Evolutionary conservation across 2,888 invertebrate species (phyloP), one percentile per base, ranked within the genome.

Genomic region (Nebria salina): DNA sequence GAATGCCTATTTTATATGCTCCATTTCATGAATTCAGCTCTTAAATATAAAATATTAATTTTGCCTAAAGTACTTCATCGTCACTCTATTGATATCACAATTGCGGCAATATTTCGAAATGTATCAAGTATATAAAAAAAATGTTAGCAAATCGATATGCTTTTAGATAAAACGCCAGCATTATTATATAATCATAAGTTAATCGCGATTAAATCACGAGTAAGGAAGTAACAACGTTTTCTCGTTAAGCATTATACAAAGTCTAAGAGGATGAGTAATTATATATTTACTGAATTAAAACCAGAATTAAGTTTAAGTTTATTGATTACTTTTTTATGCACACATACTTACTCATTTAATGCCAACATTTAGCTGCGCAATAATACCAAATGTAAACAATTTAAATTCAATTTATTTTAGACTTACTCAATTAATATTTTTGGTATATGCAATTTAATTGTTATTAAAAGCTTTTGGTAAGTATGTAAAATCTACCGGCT

Each of bases 41-140:
- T 54, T 54, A 54, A 54, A 54, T 54, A 54, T 0, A 54, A 1
- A 54, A 54, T 54, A 54, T 54, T 54, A 54, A 54, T 54, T 13
- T 2, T 54, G 54, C 8, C 54, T 1, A 54, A 11, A 7, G 54
- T 54, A 54, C 54, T 13, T 54, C 74, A 73, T 25, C 74, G 42
- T 79, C 79, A 79, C 79, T 79, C 79, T 79, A 79, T 75, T 75
- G 65, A 42, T 79, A 79, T 79, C 79, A 79, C 79, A 79, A 54
- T 79, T 79, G 79, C 74, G 25, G 70, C 70, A 70, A 15, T 26
- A 20, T 70, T 70, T 70, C 20, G 13, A 34, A 70, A 25, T 20
- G 11, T n/a, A 68, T 54, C 13, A 2, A 54, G 54, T 54, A 54
- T 54, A 54, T 7, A 54, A 54, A 54, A 2, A 6, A 54, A 54